A percentile compares a stretch with the other conserved stretches of the same genome.
Conservation (phyloP, 2,888 invertebrate genomes). For the Mythimna albipuncta region DNA sequence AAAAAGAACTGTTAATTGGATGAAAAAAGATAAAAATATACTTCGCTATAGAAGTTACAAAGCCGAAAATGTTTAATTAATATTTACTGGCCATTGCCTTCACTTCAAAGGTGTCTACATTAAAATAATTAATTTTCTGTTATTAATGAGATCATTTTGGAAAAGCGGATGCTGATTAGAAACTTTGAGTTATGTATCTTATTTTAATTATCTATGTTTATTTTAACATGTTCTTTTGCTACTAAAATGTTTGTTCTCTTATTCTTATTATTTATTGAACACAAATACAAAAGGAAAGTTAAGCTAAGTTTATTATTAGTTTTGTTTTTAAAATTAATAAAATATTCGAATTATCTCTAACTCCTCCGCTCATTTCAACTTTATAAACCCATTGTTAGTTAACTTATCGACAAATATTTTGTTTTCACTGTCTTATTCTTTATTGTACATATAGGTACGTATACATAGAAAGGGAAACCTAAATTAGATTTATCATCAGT, state of each 20-base stretch:
- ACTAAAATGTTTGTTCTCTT: not conserved
- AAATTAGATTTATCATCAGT: too few species aligned
- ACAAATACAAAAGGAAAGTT: too few species aligned
- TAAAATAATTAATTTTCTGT: constrained; percentile 71
- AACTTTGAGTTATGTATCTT: constrained; percentile 65
- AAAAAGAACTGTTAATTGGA: constrained; percentile 57
- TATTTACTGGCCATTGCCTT: constrained; percentile 67
- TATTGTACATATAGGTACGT: too few species aligned
- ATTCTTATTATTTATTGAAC: too few species aligned
- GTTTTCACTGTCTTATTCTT: too few species aligned
- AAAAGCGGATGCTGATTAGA: constrained; percentile 66
- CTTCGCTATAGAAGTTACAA: constrained; percentile 45
- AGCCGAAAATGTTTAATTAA: constrained; percentile 68
- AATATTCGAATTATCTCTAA: too few species aligned
- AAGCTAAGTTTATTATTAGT: too few species aligned
- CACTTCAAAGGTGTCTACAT: constrained; percentile 72
- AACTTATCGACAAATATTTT: too few species aligned
- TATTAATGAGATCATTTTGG: constrained; percentile 70
- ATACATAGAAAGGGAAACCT: too few species aligned
- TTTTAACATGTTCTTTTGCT: constrained; percentile 22
- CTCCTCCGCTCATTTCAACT: too few species aligned
- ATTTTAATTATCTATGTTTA: constrained; percentile 55
- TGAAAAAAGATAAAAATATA: constrained; percentile 47
- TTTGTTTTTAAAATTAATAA: too few species aligned
- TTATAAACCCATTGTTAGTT: not conserved